Percentiles rank a stretch among this genome's conserved stretches.
Evolutionary conservation across 1,140 invertebrate species (phyloP).

Genomic region (Drosophila ogumai): DNA sequence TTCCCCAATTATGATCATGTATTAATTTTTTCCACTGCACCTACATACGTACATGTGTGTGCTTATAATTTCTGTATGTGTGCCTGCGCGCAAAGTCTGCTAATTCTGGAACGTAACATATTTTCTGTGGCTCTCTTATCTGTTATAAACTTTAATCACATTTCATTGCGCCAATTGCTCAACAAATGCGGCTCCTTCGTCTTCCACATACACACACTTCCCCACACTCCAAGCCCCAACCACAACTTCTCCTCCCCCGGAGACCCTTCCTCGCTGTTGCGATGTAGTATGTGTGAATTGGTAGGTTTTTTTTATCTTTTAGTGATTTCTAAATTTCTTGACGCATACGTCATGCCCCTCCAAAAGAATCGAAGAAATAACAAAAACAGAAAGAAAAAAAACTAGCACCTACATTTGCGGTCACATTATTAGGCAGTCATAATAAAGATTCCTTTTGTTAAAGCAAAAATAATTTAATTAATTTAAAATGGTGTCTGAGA

Average conservation of each 20-base stretch:
- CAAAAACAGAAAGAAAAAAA: neutral
- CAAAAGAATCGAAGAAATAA: slow-evolving; percentile 41
- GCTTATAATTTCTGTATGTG: neutral
- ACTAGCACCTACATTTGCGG: slow-evolving; percentile 30
- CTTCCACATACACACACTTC: neutral
- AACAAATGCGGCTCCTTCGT: slow-evolving; percentile 30
- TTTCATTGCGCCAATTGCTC: slow-evolving; percentile 68
- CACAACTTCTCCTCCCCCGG: slow-evolving; percentile 5
- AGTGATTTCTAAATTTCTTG: slow-evolving; percentile 66
- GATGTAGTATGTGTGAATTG: slow-evolving; percentile 29
- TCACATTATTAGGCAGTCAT: slow-evolving; percentile 18
- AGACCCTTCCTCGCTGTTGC: slow-evolving; percentile 3
- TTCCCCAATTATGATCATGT: neutral
- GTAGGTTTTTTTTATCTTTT: slow-evolving; percentile 39
- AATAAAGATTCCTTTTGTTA: neutral
- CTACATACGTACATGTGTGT: neutral
- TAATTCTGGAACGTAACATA: slow-evolving; percentile 35
- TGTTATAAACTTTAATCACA: slow-evolving; percentile 63
- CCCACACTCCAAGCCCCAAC: neutral
- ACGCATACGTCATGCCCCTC: slow-evolving; percentile 67
- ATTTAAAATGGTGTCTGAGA: too few species aligned
- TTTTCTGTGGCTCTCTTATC: slow-evolving; percentile 57
- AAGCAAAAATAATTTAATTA: neutral
- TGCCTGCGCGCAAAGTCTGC: slow-evolving; percentile 20
- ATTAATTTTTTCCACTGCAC: neutral